Evolutionary conservation across 2,113 vertebrate genomes (phyloP), one percentile per base, ranked within the genome.

Genomic region (Phainopepla nitens): DNA sequence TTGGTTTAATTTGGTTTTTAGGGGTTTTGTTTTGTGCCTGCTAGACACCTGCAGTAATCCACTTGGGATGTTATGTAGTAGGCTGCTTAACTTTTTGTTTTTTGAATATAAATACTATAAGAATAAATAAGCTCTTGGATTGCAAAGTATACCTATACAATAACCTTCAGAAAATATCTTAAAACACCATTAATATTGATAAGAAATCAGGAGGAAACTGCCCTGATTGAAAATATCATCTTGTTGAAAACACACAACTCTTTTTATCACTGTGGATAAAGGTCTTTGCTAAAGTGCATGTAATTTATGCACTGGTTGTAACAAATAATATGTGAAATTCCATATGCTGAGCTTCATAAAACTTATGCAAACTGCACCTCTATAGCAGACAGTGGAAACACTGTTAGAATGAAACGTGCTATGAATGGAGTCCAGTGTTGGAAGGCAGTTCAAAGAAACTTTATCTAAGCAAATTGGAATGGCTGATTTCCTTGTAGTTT

Each of bases 381-480:
- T 16, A 7, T 1, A 41, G 35, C 53, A 94, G 57, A 90, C 86
- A 89, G 53, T 69, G 65, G 76, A 91, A 83, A 94, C 54, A 77
- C 64, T 94, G 72, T 95, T 92, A 61, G 49, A 90, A 70, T 42
- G 72, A 73, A 93, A 64, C 5, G 8, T 10, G 5, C n/a, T 24
- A 8, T 96, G 93, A 97, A 95, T 94, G 60, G 71, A 66, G 85
- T 23, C 57, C 79, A 95, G 82, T 96, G 90, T 90, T 94, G 56
- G 84, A 81, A 93, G 41, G 35, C 51, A 91, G 85, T 92, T 96
- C 94, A 96, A 96, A 97, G 92, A 88, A 61, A 45, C 71, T 94
- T 95, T 94, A 95, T 93, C 78, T 93, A 90, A 96, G 94, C 91
- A 87, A 91, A 94, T 22, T 88, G 83, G 86, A 95, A 92, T 61